phyloP scores from a whole-genome alignment of 2,888 invertebrate species.

The Drosophila quinaria region DNA sequence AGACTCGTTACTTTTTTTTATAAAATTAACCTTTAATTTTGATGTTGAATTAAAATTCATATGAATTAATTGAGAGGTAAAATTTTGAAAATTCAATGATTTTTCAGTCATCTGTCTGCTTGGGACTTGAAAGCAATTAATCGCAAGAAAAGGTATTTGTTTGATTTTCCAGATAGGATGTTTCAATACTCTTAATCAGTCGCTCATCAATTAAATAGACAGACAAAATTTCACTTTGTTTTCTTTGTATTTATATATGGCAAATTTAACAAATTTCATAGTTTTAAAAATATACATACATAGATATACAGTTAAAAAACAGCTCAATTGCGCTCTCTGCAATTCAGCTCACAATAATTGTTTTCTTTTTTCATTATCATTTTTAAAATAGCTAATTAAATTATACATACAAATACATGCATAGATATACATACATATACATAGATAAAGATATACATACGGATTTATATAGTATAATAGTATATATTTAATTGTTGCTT shows the following conservation, averaged over 20 bases:
- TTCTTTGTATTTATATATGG: conserved; percentile 78
- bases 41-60: conserved; percentile 6
- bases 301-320: conserved; percentile 70
- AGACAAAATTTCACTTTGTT: conserved; percentile 22
- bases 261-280: conserved; percentile 78
- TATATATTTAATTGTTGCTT: conserved; percentile 60
- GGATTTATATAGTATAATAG: conserved; percentile 44
- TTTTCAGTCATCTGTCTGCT: not conserved
- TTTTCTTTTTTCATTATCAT: conserved; percentile 36
- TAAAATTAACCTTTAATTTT: not conserved
- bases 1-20: not conserved
- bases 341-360: conserved; percentile 41
- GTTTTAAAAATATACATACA: conserved; percentile 73
- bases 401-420: conserved; percentile 44
- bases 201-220: not conserved
- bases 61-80: not conserved
- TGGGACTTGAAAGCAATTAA: not conserved
- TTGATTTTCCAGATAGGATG: not conserved
- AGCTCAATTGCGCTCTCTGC: conserved; percentile 36
- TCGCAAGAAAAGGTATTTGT: not conserved
- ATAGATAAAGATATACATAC: conserved; percentile 37
- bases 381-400: conserved; percentile 55
- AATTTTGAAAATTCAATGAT: not conserved
- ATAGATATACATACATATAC: conserved; percentile 35
- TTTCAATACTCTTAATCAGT: too few relatives aligned